A percentile compares a stretch with the other conserved stretches of the same genome.
These are phyloP conservation scores for Typhlichthys subterraneus DNA, from an alignment of 2,797 vertebrate species.

Conservation along the genomic window DNA sequence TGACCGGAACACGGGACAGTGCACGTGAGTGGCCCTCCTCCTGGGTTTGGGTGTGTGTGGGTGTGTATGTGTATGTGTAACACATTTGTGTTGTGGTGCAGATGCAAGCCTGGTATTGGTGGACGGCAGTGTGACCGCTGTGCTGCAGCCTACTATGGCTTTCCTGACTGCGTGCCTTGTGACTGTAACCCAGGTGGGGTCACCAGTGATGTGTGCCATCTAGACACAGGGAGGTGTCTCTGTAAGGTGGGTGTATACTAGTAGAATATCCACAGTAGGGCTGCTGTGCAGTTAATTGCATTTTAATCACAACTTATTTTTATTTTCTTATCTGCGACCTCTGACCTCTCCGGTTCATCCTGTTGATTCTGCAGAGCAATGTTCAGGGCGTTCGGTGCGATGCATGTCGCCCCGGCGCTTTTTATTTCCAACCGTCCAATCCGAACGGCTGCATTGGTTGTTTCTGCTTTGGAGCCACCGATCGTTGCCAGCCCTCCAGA, in stretches of 20 bases:
- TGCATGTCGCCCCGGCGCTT: slow-evolving; percentile 83
- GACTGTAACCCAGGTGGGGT: slow-evolving; percentile 83
- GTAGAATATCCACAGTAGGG: background rate
- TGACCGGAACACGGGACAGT: slow-evolving; percentile 82
- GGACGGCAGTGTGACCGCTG: slow-evolving; percentile 89
- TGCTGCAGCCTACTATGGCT: slow-evolving; percentile 81
- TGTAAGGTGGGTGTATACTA: slow-evolving; percentile 83
- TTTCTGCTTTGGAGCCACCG: slow-evolving; percentile 89
- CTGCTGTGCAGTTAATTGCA: background rate
- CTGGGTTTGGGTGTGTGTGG: no score
- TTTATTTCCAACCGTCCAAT: slow-evolving; percentile 85
- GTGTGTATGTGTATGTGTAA: background rate
- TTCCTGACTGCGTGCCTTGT: slow-evolving; percentile 86
- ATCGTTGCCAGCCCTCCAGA: slow-evolving; percentile 82
- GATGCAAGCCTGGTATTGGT: slow-evolving; percentile 86
- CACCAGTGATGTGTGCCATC: slow-evolving; percentile 79
- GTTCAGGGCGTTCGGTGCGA: slow-evolving; percentile 84
- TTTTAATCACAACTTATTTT: no score
- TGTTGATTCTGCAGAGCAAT: slow-evolving; percentile 79
- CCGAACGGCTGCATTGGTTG: slow-evolving; percentile 86
- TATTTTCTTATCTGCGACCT: slow-evolving; percentile 7
- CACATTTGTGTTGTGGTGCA: slow-evolving; percentile 52
- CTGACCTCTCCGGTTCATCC: slow-evolving; percentile 12
- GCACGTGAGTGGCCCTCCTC: slow-evolving; percentile 78
- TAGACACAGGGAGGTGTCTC: slow-evolving; percentile 84